phyloP scores from a whole-genome alignment of 2,888 invertebrate genomes.

The Pandemis heparana region DNA sequence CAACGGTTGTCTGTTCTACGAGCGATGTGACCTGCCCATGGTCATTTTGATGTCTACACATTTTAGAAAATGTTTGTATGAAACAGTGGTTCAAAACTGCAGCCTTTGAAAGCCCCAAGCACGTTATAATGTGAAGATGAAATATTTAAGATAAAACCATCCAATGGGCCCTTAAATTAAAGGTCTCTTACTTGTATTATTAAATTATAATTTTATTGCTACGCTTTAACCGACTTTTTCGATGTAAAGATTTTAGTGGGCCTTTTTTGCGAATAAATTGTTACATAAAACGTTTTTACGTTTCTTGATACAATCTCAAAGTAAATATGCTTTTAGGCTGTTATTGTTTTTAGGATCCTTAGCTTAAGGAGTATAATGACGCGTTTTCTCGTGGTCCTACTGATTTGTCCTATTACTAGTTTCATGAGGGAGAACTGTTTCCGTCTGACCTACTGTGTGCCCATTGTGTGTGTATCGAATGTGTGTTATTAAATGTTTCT shows the following conservation, averaged over 20 bases:
- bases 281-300: not conserved
- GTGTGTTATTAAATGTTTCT: too few species aligned
- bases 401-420: too few species aligned
- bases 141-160: conserved; percentile 41
- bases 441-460: too few species aligned
- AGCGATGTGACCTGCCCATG: too few species aligned
- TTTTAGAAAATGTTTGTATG: conserved; percentile 21
- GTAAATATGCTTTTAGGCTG: too few species aligned
- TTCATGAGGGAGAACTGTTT: too few species aligned
- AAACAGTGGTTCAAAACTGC: conserved; percentile 3
- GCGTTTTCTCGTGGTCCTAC: too few species aligned
- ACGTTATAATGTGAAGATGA: conserved; percentile 38
- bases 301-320: not conserved
- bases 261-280: not conserved
- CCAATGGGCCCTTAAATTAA: conserved; percentile 28
- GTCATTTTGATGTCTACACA: too few species aligned
- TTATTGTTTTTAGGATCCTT: too few species aligned
- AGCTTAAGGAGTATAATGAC: too few species aligned
- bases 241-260: conserved; percentile 19
- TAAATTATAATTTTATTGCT: conserved; percentile 41
- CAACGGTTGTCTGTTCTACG: too few species aligned
- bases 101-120: conserved; percentile 26
- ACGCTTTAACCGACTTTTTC: conserved; percentile 9
- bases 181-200: conserved; percentile 26
- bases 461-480: too few species aligned